Evolutionary conservation across 2,888 invertebrate species (phyloP), one percentile per base, ranked within the genome.

Genomic region (Megastigmus dorsalis): DNA sequence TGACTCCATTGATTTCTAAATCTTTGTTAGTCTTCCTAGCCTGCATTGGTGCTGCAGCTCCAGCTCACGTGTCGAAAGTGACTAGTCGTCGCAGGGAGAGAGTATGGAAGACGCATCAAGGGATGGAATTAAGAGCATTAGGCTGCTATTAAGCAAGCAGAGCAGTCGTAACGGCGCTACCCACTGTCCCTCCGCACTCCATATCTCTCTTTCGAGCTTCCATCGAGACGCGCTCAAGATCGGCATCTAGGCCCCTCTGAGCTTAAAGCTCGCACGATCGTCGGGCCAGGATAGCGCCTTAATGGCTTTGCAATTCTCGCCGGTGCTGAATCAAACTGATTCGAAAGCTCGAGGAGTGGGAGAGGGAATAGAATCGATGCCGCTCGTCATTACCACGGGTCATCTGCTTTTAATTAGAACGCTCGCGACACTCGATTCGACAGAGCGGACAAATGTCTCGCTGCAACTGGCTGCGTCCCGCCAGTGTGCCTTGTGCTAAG

Each of bases 331-430:
- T 62, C 62, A 62, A 62, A 36, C 62, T 60, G 30, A 36, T 13
- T 60, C 36, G 36, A 50, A 20, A n/a, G n/a, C n/a, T n/a, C n/a
- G n/a, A n/a, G n/a, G n/a, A n/a, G n/a, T n/a, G n/a, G n/a, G n/a
- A n/a, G n/a, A n/a, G n/a, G n/a, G n/a, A n/a, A n/a, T n/a, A n/a
- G n/a, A n/a, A n/a, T n/a, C n/a, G 7, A 73, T 55, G 41, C 62
- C 48, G 63, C 43, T 65, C 63, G 66, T 65, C 72, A 76, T 82
- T 82, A 81, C 77, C 79, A 83, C 81, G 83, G 82, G 80, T 81
- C 83, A 84, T 84, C 81, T 80, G 80, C 79, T 79, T 85, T 85
- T 84, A 83, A 84, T 85, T 83, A 82, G 82, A 79, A 80, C n/a
- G n/a, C n/a, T n/a, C n/a, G n/a, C n/a, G n/a, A n/a, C n/a, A n/a